Base-by-base conservation (phyloP, 2,888 invertebrate species). In the Aporophyla lueneburgensis region DNA sequence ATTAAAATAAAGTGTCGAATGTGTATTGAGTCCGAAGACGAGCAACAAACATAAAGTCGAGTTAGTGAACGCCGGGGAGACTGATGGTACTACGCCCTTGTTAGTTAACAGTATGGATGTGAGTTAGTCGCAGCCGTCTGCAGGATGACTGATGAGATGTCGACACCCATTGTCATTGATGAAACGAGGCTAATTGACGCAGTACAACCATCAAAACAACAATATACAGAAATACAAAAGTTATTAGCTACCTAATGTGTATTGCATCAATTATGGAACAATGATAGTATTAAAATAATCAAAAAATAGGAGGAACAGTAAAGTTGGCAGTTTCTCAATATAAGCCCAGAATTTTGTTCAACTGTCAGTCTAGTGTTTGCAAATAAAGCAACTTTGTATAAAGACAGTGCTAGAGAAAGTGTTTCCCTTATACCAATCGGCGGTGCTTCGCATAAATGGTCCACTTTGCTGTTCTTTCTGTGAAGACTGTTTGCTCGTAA, bases 41-140 rank as follows among this genome's bases (percentile, higher is more conserved):
- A 94, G 95, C 95, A 95, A 94, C 92, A 94, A 94, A 93, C 91
- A 90, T 84, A 89, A 87, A 86, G 85, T 89, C 78, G 88, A 91
- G 94, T 96, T 96, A 96, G 94, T 95, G 89, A 91, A 92, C 91
- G 94, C 93, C 92, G 91, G 88, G 89, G 88, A 89, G 79, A 58
- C 67, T 86, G 88, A 90, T 92, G 92, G 91, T 91, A 89, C 88
- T 93, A 93, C 92, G 94, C 93, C 95, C 93, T 92, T 92, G 95
- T 96, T 96, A 96, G 96, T 96, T 86, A 87, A 89, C 89, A 86
- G 91, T 89, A 91, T 89, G 89, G 86, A 87, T 90, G 86, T 94
- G 93, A 91, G 93, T 95, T 94, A 95, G 95, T 95, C 88, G 87
- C 89, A 87, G 86, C 86, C 83, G 86, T 77, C 87, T 85, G 90